Evolutionary conservation across 2,888 invertebrate species (phyloP), one percentile per base, ranked within the genome.

Genomic region (Tetramorium bicarinatum): DNA sequence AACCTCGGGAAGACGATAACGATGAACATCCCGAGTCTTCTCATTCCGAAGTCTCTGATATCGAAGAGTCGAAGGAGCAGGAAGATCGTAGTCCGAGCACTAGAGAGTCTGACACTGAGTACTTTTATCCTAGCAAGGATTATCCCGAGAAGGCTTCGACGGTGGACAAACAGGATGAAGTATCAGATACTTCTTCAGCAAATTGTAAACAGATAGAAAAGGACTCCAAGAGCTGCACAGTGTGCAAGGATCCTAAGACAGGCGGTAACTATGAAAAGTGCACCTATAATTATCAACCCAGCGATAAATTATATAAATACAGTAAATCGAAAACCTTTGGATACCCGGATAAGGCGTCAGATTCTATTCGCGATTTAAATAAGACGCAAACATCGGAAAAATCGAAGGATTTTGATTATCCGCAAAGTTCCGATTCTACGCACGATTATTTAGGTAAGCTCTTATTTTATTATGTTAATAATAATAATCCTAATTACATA

Each of bases 231-330:
- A 95, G 95, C 75, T 96, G 96, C 89, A 95, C 95, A 80, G 95
- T 96, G 0, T 96, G 96, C 90, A 95, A 95, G 87, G 95, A 96
- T 82, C 95, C 95, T 0, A 95, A 95, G 76, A 95, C 95, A 1
- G 96, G 96, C n/a, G 95, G 95, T 0, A 95, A 95, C 87, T 96
- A 95, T 77, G 96, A 96, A 84, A 95, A 96, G 83, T 96, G 96
- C 88, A 95, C 96, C 0, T 96, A 96, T 91, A 95, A 95, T 6
- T 95, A 95, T 29, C 95, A 96, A 79, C 96, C 94, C 0, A 91
- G 92, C 38, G 95, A 94, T 38, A 94, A 93, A 82, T 84, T 93
- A 6, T 95, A 94, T 87, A 92, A 93, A 34, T 95, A 91, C 77
- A 93, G 86, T 41, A 92, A 89, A 38, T 92, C 93, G 2, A 94